phyloP scores from a whole-genome alignment of 2,888 invertebrate species.

The Isoperla grammatica region DNA sequence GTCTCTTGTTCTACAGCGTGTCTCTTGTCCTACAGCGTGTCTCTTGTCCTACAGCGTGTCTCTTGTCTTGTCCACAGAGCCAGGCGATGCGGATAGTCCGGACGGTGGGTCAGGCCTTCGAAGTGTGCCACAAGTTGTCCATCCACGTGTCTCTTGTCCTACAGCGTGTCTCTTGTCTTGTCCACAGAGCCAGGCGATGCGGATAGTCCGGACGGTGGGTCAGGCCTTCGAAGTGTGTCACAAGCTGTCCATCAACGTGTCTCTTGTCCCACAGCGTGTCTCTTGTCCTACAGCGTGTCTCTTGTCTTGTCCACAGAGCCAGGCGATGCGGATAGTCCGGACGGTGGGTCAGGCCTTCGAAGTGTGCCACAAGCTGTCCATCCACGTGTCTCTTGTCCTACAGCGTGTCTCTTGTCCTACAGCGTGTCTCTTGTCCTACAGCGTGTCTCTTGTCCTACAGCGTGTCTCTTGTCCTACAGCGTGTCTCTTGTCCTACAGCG shows the following conservation, averaged over 20 bases:
- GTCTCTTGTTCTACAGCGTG: too few species aligned
- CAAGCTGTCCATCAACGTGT: conserved; percentile 69
- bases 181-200: conserved; percentile 93
- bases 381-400: conserved; percentile 47
- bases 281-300: too few species aligned
- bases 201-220: conserved; percentile 95
- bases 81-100: conserved; percentile 98
- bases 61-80: conserved; percentile 62
- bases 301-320: conserved; percentile 66
- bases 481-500: too few species aligned
- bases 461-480: too few species aligned
- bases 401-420: too few species aligned
- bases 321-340: conserved; percentile 97
- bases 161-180: too few species aligned
- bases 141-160: conserved; percentile 46
- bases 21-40: too few species aligned
- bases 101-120: conserved; percentile 98
- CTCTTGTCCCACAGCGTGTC: conserved; percentile 40
- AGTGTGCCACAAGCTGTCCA: conserved; percentile 94
- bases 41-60: too few species aligned
- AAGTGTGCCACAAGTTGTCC: conserved; percentile 96
- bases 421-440: too few species aligned
- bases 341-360: conserved; percentile 99
- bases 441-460: too few species aligned
- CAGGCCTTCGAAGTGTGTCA: conserved; percentile 99